phyloP scores from a whole-genome alignment of 1,140 invertebrate genomes.

The Scylla paramamosain region DNA sequence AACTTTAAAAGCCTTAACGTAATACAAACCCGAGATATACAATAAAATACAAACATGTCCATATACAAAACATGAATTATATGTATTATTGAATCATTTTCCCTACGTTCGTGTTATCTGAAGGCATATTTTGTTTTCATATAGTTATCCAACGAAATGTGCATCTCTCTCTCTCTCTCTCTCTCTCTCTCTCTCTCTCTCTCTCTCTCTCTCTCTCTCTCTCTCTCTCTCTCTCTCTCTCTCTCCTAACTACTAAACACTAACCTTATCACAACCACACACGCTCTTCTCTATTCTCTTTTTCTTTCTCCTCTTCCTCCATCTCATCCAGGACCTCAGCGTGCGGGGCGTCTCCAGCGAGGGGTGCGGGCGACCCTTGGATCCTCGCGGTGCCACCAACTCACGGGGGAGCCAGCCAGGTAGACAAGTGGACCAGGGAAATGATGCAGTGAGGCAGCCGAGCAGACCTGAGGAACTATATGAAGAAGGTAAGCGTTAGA shows the following conservation, averaged over 20 bases:
- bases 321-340: not conserved
- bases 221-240: no score
- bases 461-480: not conserved
- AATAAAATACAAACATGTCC: no score
- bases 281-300: not conserved
- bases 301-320: not conserved
- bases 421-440: not conserved
- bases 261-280: no score
- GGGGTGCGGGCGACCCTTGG: not conserved
- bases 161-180: not conserved
- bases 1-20: no score
- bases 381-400: not conserved
- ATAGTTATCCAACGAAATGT: no score
- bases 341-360: not conserved
- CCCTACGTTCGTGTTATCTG: no score
- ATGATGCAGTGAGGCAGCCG: not conserved
- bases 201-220: no score
- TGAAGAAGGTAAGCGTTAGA: not conserved
- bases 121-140: no score
- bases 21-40: no score
- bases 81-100: no score
- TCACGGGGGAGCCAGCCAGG: not conserved
- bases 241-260: no score
- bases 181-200: not conserved
- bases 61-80: no score